Base-by-base conservation (phyloP, 1,140 invertebrate species). In the Pteromalus puparum region DNA sequence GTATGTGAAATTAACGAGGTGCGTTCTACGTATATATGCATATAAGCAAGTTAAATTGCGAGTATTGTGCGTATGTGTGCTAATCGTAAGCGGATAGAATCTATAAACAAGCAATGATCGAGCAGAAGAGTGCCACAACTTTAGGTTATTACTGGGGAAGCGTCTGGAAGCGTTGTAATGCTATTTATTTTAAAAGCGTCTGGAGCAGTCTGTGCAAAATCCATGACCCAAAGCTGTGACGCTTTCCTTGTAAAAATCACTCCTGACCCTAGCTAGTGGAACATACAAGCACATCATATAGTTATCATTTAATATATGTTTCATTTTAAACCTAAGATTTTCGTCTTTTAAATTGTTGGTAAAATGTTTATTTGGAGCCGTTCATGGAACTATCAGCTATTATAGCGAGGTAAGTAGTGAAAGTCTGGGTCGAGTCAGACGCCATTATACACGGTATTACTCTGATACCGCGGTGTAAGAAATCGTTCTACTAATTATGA, bases 171-270 rank as follows among this genome's bases (percentile, higher is more conserved):
- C 72, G 42, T 4, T 38, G 46, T 4, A 34, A 38, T 74, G 48
- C 21, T 48, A 74, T 34, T 53, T 42, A n/a, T 82, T 73, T 48
- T n/a, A 34, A 18, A 81, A 48, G 79, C 28, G 9, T 26, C 48
- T 3, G 28, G 24, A 21, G 72, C 26, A 38, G 46, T 61, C 46
- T 34, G 70, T 61, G 70, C 18, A 61, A 82, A 13, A 74, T 74
- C 81, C 70, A 61, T 65, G 46, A 74, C 28, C 70, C 81, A 82
- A 82, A 82, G 81, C 48, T 75, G 70, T 74, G 81, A 82, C 81
- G 70, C 81, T 74, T 82, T 73, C 72, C 70, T 82, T 15, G 38
- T 68, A 28, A 70, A 42, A 28, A 73, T 46, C 15, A 72, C 79
- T 72, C 7, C 38, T 48, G 24, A 46, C 53, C 53, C 53, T 21